Evolutionary conservation across 2,888 invertebrate genomes (phyloP).

Genomic region (Molorchus minor): DNA sequence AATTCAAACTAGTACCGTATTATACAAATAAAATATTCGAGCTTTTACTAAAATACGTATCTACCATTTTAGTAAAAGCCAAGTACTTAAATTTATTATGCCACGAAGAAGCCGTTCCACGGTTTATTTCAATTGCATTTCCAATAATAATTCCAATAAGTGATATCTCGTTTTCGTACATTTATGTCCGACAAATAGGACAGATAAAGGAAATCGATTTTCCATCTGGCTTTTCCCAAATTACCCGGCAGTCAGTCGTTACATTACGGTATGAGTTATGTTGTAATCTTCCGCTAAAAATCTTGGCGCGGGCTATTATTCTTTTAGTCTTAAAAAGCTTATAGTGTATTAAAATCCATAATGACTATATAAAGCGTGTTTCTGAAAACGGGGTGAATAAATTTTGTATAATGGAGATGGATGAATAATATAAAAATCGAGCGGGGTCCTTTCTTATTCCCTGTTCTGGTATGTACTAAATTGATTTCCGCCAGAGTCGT

Average conservation of each 20-base stretch:
- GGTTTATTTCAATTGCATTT: too few species aligned
- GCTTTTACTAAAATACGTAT: too few species aligned
- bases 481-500: conserved; percentile 22
- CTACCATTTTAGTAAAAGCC: too few species aligned
- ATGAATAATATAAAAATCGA: conserved; percentile 45
- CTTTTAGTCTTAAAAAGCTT: conserved; percentile 29
- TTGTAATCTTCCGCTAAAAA: conserved; percentile 20
- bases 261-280: conserved; percentile 20
- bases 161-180: background rate
- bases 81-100: too few species aligned
- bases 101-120: too few species aligned
- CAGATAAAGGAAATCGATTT: conserved; percentile 18
- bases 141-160: too few species aligned
- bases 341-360: conserved; percentile 40
- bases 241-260: conserved; percentile 13
- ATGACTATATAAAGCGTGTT: conserved; percentile 44
- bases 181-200: background rate
- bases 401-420: conserved; percentile 48
- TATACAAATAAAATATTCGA: too few species aligned
- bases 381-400: conserved; percentile 44
- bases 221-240: conserved; percentile 10
- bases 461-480: conserved; percentile 23
- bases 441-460: conserved; percentile 15
- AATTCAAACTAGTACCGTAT: too few species aligned
- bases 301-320: conserved; percentile 20